Evolutionary conservation across 1,140 invertebrate species (phyloP), one percentile per base, ranked within the genome.

Genomic region (Drosophila gunungcola): DNA sequence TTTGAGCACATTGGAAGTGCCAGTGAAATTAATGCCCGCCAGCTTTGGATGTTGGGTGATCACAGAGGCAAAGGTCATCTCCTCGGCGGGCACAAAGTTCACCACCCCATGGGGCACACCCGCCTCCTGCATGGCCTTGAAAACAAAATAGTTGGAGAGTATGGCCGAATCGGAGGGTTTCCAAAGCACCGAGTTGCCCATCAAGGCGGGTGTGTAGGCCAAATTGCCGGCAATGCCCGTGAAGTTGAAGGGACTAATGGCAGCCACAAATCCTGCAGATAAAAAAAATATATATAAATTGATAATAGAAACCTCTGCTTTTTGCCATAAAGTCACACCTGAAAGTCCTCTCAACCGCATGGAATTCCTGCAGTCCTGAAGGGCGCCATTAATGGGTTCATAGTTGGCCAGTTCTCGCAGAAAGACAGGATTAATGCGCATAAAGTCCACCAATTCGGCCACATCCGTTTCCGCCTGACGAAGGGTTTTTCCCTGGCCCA

Each of bases 391-490:
- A 36, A 98, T 96, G 0, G 97, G 98, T 84, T 98, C 95, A 92
- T 97, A 99, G 82, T 97, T 93, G 21, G 70, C 68, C 29, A 88
- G 6, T 11, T 79, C 72, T 0, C 97, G 96, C 0, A 97, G 95
- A 93, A 97, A 99, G 84, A 95, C 97, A 0, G 97, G 96, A 93
- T 99, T 98, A 72, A 99, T 97, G 29, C 96, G 93, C 75, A 99
- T 96, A 93, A 99, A 99, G 92, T 99, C 99, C 53, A 98, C 96
- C 7, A 99, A 94, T 93, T 99, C 99, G 41, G 96, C 97, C 12
- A 98, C 97, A 93, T 99, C 99, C 67, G 99, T 99, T 93, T 99
- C 99, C 4, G 98, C 99, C 93, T 99, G 98, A 16, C 98, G 95
- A 1, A 96, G 95, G 16, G 97, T 99, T 93, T 99, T 99, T 1